Base-by-base conservation (phyloP, 1,140 invertebrate genomes). In the Hypothenemus hampei region DNA sequence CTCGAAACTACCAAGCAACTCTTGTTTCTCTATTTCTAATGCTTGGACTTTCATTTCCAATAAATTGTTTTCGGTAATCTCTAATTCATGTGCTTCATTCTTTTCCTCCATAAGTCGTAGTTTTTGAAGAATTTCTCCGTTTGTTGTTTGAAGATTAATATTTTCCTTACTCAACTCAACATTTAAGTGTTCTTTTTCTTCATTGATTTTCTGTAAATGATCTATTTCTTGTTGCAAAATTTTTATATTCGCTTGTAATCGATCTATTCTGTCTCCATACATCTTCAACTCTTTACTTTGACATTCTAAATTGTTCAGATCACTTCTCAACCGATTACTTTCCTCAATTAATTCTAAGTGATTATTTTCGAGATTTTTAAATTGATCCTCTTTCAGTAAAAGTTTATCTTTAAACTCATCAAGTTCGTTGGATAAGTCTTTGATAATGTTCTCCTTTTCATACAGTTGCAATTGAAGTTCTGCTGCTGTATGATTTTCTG, bases 391-490 rank as follows among this genome's bases (percentile, higher is more conserved):
- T 15, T 51, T 55, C 31, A 48, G 18, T 16, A 22, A 15, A 29
- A 66, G 29, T 13, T 62, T 43, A 19, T 47, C 41, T 54, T 59
- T 50, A 21, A 62, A 13, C 16, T 15, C 21, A 3, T 49, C 23
- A 4, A 58, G 69, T 67, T 56, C 64, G 60, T 47, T 69, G 22
- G 37, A 67, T 59, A 61, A 69, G 57, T 55, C 74, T 59, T 66
- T 72, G 57, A 62, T 57, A 51, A 64, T 69, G 68, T 53, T 61
- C 31, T 78, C 75, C 44, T 73, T 67, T 46, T 68, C 58, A 35
- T 69, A 40, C 40, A 77, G 57, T 57, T 69, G 71, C 36, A 70
- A 66, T 65, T 78, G 74, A 29, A 73, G 69, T 58, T 77, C 72
- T 33, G 63, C 63, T 3, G 71, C 54, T 59, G 69, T 72, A 8